phyloP scores from a whole-genome alignment of 2,113 vertebrate species.

The Cyanoramphus novaezelandiae region DNA sequence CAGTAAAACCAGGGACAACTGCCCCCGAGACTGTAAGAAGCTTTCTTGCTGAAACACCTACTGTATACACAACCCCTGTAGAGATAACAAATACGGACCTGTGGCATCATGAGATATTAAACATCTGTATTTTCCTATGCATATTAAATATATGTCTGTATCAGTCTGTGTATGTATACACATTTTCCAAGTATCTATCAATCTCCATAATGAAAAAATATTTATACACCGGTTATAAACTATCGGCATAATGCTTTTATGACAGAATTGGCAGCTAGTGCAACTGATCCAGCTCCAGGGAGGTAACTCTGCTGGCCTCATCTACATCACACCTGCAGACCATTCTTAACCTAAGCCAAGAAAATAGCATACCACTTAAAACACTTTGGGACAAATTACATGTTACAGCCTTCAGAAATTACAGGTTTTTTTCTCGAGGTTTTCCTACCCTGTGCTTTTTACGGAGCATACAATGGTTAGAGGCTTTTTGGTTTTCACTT shows the following conservation, averaged over 20 bases:
- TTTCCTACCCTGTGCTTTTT: background rate
- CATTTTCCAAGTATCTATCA: background rate
- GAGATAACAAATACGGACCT: background rate
- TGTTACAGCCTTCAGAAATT: background rate
- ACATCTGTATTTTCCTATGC: background rate
- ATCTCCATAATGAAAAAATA: background rate
- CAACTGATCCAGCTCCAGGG: background rate
- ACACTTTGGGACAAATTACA: background rate
- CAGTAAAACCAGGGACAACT: background rate
- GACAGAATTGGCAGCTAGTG: background rate
- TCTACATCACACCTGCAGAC: background rate
- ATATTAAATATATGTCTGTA: background rate
- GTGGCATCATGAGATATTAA: background rate
- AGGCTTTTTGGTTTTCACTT: background rate
- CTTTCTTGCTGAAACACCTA: background rate
- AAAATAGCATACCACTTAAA: background rate
- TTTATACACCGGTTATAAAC: background rate
- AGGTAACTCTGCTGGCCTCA: background rate
- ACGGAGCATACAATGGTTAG: background rate
- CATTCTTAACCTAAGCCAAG: background rate
- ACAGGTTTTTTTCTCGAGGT: background rate
- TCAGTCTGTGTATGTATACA: background rate
- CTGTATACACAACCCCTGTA: background rate
- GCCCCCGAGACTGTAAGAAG: background rate
- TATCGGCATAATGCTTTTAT: background rate